These are phyloP conservation scores for Pangasius mekongensis DNA, from an alignment of 2,797 vertebrate species.

Conservation along the genomic window DNA sequence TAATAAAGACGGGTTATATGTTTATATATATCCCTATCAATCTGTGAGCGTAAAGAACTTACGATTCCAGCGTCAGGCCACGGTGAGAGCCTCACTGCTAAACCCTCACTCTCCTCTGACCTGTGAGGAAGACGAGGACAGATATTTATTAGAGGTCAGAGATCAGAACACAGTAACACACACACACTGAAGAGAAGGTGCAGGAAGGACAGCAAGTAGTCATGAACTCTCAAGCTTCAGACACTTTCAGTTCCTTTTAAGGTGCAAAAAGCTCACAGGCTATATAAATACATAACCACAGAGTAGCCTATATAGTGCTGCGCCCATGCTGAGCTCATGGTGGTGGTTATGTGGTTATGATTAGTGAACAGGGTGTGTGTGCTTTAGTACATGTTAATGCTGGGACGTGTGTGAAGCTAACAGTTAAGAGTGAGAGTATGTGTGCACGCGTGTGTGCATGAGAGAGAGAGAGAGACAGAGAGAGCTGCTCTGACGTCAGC, in stretches of 20 bases:
- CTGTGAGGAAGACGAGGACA: slow-evolving; percentile 20
- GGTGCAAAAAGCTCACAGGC: not conserved
- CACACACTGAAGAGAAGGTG: not conserved
- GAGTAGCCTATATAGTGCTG: too few relatives aligned
- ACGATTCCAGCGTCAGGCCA: slow-evolving; percentile 52
- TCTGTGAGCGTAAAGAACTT: slow-evolving; percentile 27
- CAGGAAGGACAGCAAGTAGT: not conserved
- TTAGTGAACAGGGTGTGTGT: not conserved
- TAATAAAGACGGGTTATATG: not conserved
- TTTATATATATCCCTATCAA: not conserved
- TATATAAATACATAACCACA: not conserved
- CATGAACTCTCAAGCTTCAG: not conserved
- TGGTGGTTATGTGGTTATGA: not conserved
- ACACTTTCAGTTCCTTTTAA: slow-evolving; percentile 26
- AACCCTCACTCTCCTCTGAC: slow-evolving; percentile 32
- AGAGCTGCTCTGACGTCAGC: slow-evolving; percentile 29
- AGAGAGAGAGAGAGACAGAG: not conserved
- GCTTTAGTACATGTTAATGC: not conserved
- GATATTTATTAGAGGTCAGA: not conserved
- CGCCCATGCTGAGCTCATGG: not conserved
- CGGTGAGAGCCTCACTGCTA: slow-evolving; percentile 35
- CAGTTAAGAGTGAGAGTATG: not conserved
- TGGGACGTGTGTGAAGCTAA: not conserved
- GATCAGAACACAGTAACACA: not conserved
- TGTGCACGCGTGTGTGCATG: not conserved